Conservation (phyloP, 2,797 vertebrate species). For the Argya squamiceps region DNA sequence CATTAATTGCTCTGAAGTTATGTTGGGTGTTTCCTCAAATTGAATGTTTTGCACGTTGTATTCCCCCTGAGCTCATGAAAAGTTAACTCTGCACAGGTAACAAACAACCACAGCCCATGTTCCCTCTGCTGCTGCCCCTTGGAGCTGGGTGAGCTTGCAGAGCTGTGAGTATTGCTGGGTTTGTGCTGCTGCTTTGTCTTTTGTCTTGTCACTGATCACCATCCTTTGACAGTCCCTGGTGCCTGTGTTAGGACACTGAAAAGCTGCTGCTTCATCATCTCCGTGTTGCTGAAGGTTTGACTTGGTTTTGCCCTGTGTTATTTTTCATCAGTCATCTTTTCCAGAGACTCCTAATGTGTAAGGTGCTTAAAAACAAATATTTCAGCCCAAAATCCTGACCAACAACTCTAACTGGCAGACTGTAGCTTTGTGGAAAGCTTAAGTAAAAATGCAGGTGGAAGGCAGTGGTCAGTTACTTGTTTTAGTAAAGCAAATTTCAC, state of each 20-base stretch:
- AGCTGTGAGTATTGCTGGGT: neutral
- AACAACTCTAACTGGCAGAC: neutral
- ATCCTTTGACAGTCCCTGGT: neutral
- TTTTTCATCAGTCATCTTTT: neutral
- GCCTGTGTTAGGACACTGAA: neutral
- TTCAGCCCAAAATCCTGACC: neutral
- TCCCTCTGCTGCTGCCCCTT: neutral
- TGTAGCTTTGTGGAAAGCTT: neutral
- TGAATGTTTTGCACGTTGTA: neutral
- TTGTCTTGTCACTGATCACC: neutral
- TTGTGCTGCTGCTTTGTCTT: neutral
- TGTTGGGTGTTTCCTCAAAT: neutral
- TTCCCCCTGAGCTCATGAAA: neutral
- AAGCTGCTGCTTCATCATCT: neutral
- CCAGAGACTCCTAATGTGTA: neutral
- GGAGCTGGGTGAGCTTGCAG: neutral
- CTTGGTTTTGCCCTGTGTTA: neutral
- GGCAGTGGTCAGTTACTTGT: neutral
- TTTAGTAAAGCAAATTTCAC: neutral
- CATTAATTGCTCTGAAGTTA: neutral
- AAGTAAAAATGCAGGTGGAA: neutral
- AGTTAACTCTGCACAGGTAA: neutral
- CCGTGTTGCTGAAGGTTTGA: neutral
- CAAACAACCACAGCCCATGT: rapidly evolving
- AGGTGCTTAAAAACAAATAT: neutral